phyloP scores from a whole-genome alignment of 2,888 invertebrate genomes.

The Unio pictorum region DNA sequence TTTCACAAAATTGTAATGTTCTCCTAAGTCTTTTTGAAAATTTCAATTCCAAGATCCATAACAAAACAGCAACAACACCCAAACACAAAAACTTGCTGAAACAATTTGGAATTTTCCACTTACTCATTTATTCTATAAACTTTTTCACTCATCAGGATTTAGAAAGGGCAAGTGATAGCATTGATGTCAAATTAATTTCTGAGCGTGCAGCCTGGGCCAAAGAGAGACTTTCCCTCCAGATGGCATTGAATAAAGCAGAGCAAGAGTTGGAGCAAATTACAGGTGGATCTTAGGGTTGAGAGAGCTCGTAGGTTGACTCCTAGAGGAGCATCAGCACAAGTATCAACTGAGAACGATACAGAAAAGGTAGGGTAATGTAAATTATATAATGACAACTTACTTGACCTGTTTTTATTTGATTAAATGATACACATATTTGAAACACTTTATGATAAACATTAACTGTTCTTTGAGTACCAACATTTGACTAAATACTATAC shows the following conservation, averaged over 20 bases:
- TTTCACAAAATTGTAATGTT: too few species aligned
- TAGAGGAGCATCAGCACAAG: constrained; percentile 31
- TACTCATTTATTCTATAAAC: too few species aligned
- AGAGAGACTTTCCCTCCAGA: constrained; percentile 59
- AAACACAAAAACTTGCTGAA: too few species aligned
- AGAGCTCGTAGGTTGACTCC: constrained; percentile 44
- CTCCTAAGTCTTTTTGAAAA: too few species aligned
- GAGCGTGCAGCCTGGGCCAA: constrained; percentile 62
- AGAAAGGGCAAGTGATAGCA: constrained; percentile 19
- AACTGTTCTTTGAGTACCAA: too few species aligned
- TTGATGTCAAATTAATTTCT: constrained; percentile 29
- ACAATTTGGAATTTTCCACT: too few species aligned
- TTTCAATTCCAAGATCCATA: too few species aligned
- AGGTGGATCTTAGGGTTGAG: constrained; percentile 57
- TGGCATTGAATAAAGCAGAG: constrained; percentile 63
- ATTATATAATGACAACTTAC: not conserved
- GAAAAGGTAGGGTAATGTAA: constrained; percentile 47
- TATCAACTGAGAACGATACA: constrained; percentile 42
- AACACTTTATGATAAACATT: too few species aligned
- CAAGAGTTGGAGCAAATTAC: constrained; percentile 55
- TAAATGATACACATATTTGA: too few species aligned
- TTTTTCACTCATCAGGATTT: constrained; percentile 16
- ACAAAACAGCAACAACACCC: too few species aligned
- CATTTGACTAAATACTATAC: too few species aligned
- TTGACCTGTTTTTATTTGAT: not conserved